Evolutionary conservation across 2,113 vertebrate genomes (phyloP).

Genomic region (Anser cygnoides): DNA sequence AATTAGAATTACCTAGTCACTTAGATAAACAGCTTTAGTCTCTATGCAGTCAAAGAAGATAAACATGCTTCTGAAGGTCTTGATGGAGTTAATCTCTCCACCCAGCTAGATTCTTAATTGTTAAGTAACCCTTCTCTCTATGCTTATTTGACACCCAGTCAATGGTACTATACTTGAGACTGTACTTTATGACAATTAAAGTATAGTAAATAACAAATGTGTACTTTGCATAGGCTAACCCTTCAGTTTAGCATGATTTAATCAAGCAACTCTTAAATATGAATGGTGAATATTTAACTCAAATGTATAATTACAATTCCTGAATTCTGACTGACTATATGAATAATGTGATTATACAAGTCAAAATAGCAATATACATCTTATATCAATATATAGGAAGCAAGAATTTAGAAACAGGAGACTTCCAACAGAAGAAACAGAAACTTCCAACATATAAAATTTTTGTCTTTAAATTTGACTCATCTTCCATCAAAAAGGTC

Average conservation of each 20-base stretch:
- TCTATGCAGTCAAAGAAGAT: background rate
- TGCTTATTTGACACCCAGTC: background rate
- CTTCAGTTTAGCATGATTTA: background rate
- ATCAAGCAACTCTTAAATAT: background rate
- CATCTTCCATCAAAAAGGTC: background rate
- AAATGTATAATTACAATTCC: background rate
- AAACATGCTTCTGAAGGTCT: background rate
- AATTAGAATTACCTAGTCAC: background rate
- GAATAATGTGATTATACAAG: background rate
- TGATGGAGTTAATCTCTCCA: background rate
- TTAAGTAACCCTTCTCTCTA: background rate
- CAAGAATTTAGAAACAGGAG: background rate
- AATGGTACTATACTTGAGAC: background rate
- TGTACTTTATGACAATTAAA: background rate
- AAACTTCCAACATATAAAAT: background rate
- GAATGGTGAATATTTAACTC: background rate
- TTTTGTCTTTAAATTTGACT: background rate
- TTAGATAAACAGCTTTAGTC: background rate
- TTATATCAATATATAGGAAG: background rate
- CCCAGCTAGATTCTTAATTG: background rate
- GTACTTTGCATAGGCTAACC: background rate
- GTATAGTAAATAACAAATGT: background rate
- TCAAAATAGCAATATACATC: background rate
- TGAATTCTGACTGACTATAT: background rate
- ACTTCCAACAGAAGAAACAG: too few relatives aligned